These are phyloP conservation scores for Promerops cafer DNA, from an alignment of 2,113 vertebrate species.

Conservation along the genomic window DNA sequence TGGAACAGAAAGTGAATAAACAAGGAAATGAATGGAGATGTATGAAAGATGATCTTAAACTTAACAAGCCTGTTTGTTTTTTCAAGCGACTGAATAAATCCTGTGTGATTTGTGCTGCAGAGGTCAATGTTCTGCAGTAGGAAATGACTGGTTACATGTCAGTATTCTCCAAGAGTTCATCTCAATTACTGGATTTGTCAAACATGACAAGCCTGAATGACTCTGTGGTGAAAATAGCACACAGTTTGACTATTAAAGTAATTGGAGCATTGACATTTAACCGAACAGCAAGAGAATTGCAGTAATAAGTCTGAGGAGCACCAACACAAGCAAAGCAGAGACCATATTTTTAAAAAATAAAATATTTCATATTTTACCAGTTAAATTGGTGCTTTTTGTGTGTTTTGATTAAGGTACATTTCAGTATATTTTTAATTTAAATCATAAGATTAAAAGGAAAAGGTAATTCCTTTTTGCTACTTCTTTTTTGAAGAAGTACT, in stretches of 20 bases:
- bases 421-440: background rate
- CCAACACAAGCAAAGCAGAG: background rate
- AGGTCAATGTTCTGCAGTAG: conserved; percentile 34
- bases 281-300: conserved; percentile 42
- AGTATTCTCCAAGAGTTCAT: conserved; percentile 58
- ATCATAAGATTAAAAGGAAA: background rate
- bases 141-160: conserved; percentile 61
- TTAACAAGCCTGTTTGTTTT: conserved; percentile 21
- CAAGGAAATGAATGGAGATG: background rate
- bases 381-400: background rate
- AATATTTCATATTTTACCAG: background rate
- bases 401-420: background rate
- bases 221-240: conserved; percentile 59
- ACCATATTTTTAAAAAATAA: background rate
- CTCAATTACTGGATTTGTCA: conserved; percentile 68
- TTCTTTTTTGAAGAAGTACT: background rate
- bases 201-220: conserved; percentile 62
- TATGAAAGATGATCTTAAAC: conserved; percentile 29
- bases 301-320: conserved; percentile 42
- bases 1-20: background rate
- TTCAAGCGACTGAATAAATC: conserved; percentile 30
- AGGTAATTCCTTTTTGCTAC: background rate
- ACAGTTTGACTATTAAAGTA: conserved; percentile 69
- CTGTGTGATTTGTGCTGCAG: background rate
- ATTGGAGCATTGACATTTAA: conserved; percentile 68